phyloP scores from a whole-genome alignment of 2,113 vertebrate genomes.

The Zosterops borbonicus region DNA sequence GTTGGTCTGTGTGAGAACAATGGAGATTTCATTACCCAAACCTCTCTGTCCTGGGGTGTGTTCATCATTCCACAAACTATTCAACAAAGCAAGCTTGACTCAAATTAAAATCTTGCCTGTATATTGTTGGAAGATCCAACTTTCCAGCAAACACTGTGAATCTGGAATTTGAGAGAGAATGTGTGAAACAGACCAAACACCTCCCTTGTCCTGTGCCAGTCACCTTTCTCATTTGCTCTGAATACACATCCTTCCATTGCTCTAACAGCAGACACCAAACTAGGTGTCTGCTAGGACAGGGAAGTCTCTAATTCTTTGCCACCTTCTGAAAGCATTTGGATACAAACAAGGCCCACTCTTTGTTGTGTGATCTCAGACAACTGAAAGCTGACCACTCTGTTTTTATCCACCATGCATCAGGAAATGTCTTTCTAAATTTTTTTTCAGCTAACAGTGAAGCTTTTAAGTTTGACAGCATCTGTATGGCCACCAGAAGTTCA shows the following conservation, averaged over 20 bases:
- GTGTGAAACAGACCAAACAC: background rate
- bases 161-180: background rate
- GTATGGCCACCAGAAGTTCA: background rate
- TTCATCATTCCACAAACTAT: background rate
- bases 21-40: too few species aligned
- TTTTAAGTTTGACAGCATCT: background rate
- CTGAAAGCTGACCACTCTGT: background rate
- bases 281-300: background rate
- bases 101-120: background rate
- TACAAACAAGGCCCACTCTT: background rate
- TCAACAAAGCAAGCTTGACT: background rate
- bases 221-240: background rate
- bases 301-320: background rate
- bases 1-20: background rate
- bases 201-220: background rate
- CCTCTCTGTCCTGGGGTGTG: background rate
- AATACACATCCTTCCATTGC: accelerated
- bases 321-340: background rate
- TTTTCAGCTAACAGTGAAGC: background rate
- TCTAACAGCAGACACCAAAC: background rate
- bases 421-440: background rate
- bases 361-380: background rate
- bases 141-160: background rate
- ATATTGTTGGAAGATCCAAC: background rate
- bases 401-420: background rate